Percentiles rank a stretch among this genome's conserved stretches.
Conservation (phyloP, 2,888 invertebrate genomes). For the Esperia sulphurella region DNA sequence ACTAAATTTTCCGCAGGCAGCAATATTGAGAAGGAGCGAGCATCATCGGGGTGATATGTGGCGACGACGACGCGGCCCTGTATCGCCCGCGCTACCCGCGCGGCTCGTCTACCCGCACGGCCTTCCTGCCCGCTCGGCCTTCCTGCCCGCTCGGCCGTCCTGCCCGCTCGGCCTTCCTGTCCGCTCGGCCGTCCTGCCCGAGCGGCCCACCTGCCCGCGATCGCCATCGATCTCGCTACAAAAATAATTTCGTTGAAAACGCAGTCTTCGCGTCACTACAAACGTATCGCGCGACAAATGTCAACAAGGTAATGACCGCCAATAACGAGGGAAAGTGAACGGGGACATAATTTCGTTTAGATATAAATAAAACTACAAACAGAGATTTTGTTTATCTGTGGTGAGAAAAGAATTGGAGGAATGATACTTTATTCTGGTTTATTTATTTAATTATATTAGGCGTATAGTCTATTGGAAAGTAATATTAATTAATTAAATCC, state of each 20-base stretch:
- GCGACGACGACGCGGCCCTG: not conserved
- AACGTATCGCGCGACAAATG: constrained; percentile 13
- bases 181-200: not conserved
- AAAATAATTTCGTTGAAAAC: not conserved
- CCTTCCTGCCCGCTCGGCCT: not conserved
- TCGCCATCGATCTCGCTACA: not conserved
- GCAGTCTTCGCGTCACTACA: constrained; percentile 1
- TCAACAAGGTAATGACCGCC: constrained; percentile 26
- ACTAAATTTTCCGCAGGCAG: constrained; percentile 9
- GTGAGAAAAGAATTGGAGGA: too few species aligned
- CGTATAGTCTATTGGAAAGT: too few species aligned
- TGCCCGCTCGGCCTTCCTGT: not conserved
- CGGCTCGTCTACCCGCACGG: not conserved
- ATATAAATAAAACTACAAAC: not conserved
- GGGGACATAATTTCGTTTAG: constrained; percentile 3
- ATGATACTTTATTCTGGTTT: too few species aligned
- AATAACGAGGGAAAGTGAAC: constrained; percentile 24
- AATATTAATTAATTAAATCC: too few species aligned
- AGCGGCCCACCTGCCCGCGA: not conserved
- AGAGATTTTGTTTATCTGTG: too few species aligned
- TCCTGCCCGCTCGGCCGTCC: not conserved
- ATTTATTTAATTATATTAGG: too few species aligned
- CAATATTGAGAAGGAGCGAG: constrained; percentile 16
- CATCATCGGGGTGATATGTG: constrained; percentile 4
- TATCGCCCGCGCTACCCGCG: not conserved